Evolutionary conservation across 2,888 invertebrate genomes (phyloP), one percentile per base, ranked within the genome.

Genomic region (Xylota sylvarum): DNA sequence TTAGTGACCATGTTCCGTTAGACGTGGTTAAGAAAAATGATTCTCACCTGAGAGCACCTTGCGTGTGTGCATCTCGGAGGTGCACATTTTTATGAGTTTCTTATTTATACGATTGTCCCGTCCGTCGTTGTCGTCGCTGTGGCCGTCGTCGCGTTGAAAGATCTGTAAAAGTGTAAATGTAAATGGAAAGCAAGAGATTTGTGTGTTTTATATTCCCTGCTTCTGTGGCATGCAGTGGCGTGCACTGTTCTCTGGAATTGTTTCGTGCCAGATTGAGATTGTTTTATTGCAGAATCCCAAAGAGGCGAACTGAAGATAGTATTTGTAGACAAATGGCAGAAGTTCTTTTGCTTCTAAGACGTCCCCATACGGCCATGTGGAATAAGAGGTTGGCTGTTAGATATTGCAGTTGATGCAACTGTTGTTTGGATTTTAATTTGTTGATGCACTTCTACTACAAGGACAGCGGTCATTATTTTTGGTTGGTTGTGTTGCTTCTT

Each of bases 181-280:
- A 74, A 62, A 62, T 69, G 65, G 74, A 62, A 48, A 62, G 46
- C 62, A 62, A 58, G 50, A 67, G 19, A 55, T 74, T 81, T 40
- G 7, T 40, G 7, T 40, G 17, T 55, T 40, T 58, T 19, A 10
- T 30, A 10, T 73, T 27, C 55, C 17, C 52, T 50, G n/a, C 69
- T 58, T 27, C 27, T 12, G 62, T 58, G 32, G 43, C 46, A 67
- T 67, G 67, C 3, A 23, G 23, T 67, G 73, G 56, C 48, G 58
- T 35, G 50, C 46, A 65, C 64, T 37, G 40, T 65, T 80, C 52
- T 58, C 64, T 74, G 74, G 73, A 70, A 85, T 76, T 67, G 85
- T 81, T 85, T 77, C 85, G 85, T 85, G 85, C 76, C 58, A 65
- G 60, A 67, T 67, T 72, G 48, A 72, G 81, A 85, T 81, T 81